Percentiles rank a stretch among this genome's conserved stretches.
Evolutionary conservation across 2,888 invertebrate genomes (phyloP).

Genomic region (Dichetophora obliterata): DNA sequence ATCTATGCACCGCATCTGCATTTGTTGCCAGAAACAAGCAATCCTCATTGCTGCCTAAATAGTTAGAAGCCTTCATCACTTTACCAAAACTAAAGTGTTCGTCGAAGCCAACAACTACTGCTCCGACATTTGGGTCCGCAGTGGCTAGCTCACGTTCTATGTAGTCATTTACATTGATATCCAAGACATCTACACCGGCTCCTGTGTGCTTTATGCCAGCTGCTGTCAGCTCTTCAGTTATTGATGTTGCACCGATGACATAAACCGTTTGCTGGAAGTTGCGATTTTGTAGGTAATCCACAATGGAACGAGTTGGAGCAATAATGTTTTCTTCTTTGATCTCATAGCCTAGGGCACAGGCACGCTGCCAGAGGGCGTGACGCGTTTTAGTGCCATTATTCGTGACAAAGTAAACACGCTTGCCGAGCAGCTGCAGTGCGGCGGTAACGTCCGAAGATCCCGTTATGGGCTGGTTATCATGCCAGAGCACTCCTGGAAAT

Average conservation of each 20-base stretch:
- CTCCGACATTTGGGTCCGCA: conserved; percentile 82
- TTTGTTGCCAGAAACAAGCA: conserved; percentile 92
- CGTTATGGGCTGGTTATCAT: conserved; percentile 77
- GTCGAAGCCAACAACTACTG: conserved; percentile 96
- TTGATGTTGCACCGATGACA: conserved; percentile 84
- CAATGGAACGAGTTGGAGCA: conserved; percentile 82
- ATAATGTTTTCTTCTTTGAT: conserved; percentile 82
- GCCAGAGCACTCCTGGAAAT: conserved; percentile 80
- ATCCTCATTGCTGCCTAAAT: conserved; percentile 78
- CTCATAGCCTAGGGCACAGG: conserved; percentile 79
- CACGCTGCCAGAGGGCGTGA: conserved; percentile 81
- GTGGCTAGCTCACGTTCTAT: conserved; percentile 73
- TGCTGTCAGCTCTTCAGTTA: conserved; percentile 84
- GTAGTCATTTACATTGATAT: conserved; percentile 68
- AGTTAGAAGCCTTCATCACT: conserved; percentile 89
- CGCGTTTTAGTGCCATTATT: conserved; percentile 91
- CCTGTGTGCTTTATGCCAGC: conserved; percentile 80
- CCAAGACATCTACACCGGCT: conserved; percentile 79
- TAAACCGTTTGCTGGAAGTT: conserved; percentile 83
- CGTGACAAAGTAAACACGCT: conserved; percentile 87
- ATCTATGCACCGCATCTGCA: conserved; percentile 87
- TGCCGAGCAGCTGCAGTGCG: conserved; percentile 78
- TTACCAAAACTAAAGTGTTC: conserved; percentile 91
- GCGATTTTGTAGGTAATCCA: conserved; percentile 80
- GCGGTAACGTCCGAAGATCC: conserved; percentile 80